Conservation (phyloP, 2,797 vertebrate genomes). For the Pangasius djambal region DNA sequence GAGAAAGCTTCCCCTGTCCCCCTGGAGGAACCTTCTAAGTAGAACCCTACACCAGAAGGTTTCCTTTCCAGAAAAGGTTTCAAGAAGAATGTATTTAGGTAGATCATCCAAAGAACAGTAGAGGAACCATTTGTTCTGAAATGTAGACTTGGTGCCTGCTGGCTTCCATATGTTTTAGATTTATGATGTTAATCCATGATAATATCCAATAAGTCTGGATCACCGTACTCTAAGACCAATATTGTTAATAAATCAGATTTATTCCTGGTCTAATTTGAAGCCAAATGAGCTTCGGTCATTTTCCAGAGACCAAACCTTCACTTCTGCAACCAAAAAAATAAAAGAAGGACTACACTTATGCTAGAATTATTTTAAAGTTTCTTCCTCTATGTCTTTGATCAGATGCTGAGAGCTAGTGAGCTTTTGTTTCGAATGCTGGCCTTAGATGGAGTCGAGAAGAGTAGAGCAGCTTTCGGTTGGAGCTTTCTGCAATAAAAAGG, state of each 20-base stretch:
- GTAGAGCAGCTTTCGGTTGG: conserved; percentile 7
- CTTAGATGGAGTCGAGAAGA: neutral
- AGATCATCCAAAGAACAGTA: neutral
- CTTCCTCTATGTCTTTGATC: neutral
- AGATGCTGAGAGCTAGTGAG: neutral
- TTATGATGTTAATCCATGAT: neutral
- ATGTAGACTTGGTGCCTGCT: neutral
- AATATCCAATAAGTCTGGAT: neutral
- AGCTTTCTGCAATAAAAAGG: neutral
- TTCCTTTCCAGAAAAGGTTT: neutral
- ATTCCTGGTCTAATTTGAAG: neutral
- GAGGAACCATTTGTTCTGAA: neutral
- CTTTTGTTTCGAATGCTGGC: neutral
- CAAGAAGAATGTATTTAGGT: neutral
- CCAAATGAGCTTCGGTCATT: neutral
- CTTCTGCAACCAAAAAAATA: neutral
- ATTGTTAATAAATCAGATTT: neutral
- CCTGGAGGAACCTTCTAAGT: neutral
- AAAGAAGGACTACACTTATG: neutral
- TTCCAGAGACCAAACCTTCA: neutral
- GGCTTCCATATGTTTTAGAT: neutral
- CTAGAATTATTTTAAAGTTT: neutral
- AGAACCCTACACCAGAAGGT: neutral
- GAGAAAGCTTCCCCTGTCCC: neutral
- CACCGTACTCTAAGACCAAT: too few species aligned